Conservation (phyloP, 1,140 invertebrate genomes). For the Lepidostoma basale region DNA sequence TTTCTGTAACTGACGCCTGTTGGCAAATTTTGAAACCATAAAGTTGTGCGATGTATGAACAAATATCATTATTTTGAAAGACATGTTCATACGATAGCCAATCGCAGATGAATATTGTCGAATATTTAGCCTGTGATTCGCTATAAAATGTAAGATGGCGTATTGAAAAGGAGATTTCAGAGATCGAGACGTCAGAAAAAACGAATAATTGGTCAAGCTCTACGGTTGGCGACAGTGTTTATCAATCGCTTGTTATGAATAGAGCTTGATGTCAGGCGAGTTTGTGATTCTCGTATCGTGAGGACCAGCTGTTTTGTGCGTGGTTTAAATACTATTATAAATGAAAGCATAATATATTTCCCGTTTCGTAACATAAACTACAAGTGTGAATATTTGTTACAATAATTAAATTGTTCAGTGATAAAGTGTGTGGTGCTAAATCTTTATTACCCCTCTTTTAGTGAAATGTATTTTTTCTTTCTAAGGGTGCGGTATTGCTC, state of each 20-base stretch:
- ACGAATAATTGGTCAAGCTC: neutral
- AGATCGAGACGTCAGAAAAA: neutral
- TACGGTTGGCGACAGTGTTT: conserved; percentile 32
- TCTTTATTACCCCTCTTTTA: neutral
- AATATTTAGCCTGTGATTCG: neutral
- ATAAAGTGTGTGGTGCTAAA: conserved; percentile 9
- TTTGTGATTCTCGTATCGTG: conserved; percentile 20
- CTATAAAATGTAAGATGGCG: neutral
- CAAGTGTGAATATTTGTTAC: neutral
- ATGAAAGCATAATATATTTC: conserved; percentile 20
- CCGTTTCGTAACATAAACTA: conserved; percentile 15
- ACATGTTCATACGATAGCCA: no score
- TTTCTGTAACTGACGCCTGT: no score
- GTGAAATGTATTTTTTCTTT: conserved; percentile 35
- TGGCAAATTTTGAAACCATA: no score
- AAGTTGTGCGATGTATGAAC: no score
- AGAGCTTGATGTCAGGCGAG: conserved; percentile 22
- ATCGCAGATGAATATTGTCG: no score
- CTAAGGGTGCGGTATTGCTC: conserved; percentile 35
- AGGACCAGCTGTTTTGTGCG: conserved; percentile 32
- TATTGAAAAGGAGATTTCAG: neutral
- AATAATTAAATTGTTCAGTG: conserved; percentile 6
- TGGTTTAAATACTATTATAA: conserved; percentile 8
- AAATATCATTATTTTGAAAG: no score
- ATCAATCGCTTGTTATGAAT: conserved; percentile 38